phyloP scores from a whole-genome alignment of 2,888 invertebrate genomes.

The Tolmerus cingulatus region DNA sequence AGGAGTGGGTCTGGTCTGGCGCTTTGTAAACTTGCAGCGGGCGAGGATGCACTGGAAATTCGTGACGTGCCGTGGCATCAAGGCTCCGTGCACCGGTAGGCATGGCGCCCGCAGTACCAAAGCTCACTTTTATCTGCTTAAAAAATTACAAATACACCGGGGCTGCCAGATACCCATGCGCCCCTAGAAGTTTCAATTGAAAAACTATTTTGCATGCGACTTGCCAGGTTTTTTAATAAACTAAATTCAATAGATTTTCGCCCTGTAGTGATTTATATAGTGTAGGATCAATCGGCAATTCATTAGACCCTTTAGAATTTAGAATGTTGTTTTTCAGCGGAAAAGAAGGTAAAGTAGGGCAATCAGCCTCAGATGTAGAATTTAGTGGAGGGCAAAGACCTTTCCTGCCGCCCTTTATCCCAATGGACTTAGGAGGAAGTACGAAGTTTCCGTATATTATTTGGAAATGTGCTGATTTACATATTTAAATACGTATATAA shows the following conservation, averaged over 20 bases:
- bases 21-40: background rate
- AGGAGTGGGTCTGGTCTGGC: background rate
- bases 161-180: background rate
- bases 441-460: too few species aligned
- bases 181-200: background rate
- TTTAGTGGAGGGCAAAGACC: too few species aligned
- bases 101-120: background rate
- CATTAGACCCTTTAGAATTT: background rate
- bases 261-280: background rate
- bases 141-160: background rate
- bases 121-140: constrained; percentile 13
- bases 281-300: background rate
- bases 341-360: background rate
- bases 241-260: background rate
- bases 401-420: too few species aligned
- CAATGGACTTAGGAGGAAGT: too few species aligned
- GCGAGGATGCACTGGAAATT: constrained; percentile 2
- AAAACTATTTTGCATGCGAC: background rate
- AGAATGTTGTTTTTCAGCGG: background rate
- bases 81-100: background rate
- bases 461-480: too few species aligned
- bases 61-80: background rate
- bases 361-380: background rate
- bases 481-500: too few species aligned
- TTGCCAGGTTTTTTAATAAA: background rate